Percentiles rank a stretch among this genome's conserved stretches.
phyloP scores from a whole-genome alignment of 2,888 invertebrate species.

The Drosophila tanythrix region DNA sequence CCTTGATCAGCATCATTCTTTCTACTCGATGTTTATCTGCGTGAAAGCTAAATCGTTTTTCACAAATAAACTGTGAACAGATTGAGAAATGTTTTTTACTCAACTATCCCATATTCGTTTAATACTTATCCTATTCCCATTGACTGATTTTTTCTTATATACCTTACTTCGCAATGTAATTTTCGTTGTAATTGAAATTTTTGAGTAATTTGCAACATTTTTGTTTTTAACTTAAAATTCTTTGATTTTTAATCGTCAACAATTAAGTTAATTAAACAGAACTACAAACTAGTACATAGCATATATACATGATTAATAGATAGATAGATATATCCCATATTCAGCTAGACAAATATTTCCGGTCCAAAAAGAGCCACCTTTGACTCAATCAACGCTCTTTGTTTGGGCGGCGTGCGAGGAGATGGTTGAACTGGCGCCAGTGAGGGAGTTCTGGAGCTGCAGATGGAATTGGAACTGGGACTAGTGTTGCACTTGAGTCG shows the following conservation, averaged over 20 bases:
- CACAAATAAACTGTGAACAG: too few species aligned
- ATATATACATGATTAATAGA: neutral
- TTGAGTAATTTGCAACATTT: conserved; percentile 22
- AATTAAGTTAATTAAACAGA: conserved; percentile 57
- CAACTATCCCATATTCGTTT: neutral
- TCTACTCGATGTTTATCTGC: too few species aligned
- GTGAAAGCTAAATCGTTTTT: too few species aligned
- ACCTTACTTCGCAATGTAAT: neutral
- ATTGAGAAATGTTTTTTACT: too few species aligned
- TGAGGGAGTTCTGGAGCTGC: neutral
- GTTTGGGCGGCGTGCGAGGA: conserved; percentile 68
- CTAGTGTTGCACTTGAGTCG: conserved; percentile 36
- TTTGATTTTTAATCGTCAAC: conserved; percentile 79
- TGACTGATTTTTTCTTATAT: neutral
- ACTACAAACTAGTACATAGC: conserved; percentile 13
- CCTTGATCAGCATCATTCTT: too few species aligned
- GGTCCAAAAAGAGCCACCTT: conserved; percentile 57
- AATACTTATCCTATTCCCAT: neutral
- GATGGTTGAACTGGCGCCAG: conserved; percentile 12
- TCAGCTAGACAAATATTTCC: conserved; percentile 63
- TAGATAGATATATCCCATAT: neutral
- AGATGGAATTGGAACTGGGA: neutral
- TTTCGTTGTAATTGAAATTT: conserved; percentile 50
- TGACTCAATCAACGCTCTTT: conserved; percentile 2
- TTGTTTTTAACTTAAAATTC: conserved; percentile 30